Conservation (phyloP, 2,888 invertebrate species). For the Yponomeuta plumbellus region DNA sequence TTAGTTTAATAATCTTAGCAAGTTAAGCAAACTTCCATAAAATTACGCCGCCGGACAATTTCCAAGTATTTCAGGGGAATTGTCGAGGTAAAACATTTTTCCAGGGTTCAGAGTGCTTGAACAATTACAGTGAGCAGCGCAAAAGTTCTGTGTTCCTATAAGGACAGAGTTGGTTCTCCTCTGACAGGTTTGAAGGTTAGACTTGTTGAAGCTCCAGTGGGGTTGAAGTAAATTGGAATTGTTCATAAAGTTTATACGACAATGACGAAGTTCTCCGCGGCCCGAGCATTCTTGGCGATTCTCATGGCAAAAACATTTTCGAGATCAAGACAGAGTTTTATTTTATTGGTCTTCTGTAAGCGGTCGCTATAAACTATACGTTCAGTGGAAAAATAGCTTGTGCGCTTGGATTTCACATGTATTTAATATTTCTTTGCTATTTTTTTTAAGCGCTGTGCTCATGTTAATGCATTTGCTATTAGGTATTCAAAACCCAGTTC, state of each 20-base stretch:
- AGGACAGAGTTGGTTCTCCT: not conserved
- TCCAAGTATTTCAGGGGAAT: constrained; percentile 6
- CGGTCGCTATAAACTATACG: not conserved
- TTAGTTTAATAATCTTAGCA: not conserved
- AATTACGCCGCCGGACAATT: constrained; percentile 1
- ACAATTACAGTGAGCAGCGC: not conserved
- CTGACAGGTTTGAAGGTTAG: not conserved
- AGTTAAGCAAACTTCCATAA: constrained; percentile 11
- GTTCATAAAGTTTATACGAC: constrained; percentile 37
- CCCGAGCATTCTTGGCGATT: constrained; percentile 24
- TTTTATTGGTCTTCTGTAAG: not conserved
- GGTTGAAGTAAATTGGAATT: constrained; percentile 42
- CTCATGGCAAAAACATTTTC: not conserved
- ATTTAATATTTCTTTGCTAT: no score
- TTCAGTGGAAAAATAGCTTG: no score
- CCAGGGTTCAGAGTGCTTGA: constrained; percentile 4
- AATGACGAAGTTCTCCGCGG: constrained; percentile 29
- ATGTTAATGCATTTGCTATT: no score
- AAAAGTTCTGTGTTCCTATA: not conserved
- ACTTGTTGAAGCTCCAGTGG: not conserved
- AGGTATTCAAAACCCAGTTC: no score
- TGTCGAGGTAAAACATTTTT: constrained; percentile 3
- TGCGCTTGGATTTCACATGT: no score
- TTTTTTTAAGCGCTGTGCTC: no score
- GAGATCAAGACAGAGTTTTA: not conserved